Evolutionary conservation across 1,140 invertebrate species (phyloP), one percentile per base, ranked within the genome.

Genomic region (Drosophila pachea): DNA sequence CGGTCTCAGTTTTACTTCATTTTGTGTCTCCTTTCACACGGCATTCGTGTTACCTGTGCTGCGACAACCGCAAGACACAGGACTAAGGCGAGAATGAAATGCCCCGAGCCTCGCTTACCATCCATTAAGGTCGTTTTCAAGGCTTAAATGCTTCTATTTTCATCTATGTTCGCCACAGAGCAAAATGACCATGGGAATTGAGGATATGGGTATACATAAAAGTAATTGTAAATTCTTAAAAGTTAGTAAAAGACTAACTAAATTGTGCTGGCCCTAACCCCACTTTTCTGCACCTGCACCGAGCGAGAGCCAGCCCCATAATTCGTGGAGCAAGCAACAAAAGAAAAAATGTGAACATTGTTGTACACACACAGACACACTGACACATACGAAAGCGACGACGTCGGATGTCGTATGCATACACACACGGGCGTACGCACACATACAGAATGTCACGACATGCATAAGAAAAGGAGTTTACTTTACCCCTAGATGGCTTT

Each of bases 271-370:
- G 65, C 68, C 78, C 68, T 83, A 83, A 83, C 78, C 78, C 78
- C 74, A 83, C 78, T 83, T 83, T 83, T 83, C 78, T 76, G 79
- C 78, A 83, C 78, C 79, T 84, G 73, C 79, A 83, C 33, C 74
- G 48, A 68, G 52, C 73, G 59, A 68, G 59, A 68, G 58, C 32
- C 65, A 76, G 78, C 70, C 62, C 74, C 74, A 82, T 74, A 74
- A 73, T 83, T 82, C 78, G 78, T 78, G 78, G 78, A 78, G 78
- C 78, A 84, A 78, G 78, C 79, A 83, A 78, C 79, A 83, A 83
- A 83, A 83, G 75, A 83, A 83, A 47, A 82, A 83, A 83, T 83
- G 75, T 84, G 78, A 75, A 78, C 79, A 83, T 83, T 78, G 78
- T 81, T 81, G 78, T 81, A 81, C 78, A 81, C 74, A 81, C 70